Evolutionary conservation across 2,113 vertebrate species (phyloP).

Genomic region (Cranoglanis bouderius): DNA sequence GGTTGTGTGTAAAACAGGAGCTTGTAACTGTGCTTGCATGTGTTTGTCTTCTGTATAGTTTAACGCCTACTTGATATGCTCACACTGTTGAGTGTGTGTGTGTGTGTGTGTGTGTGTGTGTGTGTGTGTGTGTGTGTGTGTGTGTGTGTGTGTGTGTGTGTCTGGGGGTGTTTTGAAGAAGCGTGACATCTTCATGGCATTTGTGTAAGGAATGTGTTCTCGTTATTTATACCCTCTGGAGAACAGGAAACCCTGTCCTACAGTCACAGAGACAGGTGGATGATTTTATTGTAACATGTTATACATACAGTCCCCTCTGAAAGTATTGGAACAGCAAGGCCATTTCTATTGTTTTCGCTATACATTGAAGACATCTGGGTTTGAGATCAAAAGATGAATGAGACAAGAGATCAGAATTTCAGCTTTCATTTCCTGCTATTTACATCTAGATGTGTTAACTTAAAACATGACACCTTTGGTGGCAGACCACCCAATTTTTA

Average conservation of each 20-base stretch:
- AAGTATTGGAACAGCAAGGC: too few relatives aligned
- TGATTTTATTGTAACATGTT: not conserved
- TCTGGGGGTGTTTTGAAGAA: slow-evolving; percentile 7
- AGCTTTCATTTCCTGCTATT: too few relatives aligned
- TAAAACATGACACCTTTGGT: too few relatives aligned
- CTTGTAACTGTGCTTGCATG: not conserved
- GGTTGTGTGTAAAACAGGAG: not conserved
- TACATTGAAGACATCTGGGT: too few relatives aligned
- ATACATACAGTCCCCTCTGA: not conserved
- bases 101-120: not conserved
- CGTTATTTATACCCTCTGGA: not conserved
- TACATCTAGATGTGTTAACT: too few relatives aligned
- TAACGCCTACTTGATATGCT: not conserved
- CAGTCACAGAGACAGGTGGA: not conserved
- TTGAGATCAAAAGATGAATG: too few relatives aligned
- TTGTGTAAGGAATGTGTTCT: not conserved
- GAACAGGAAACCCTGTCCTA: not conserved
- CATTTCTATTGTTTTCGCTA: too few relatives aligned
- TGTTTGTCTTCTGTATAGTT: not conserved
- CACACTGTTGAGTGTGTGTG: not conserved
- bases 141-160: not conserved
- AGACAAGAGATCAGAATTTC: too few relatives aligned
- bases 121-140: not conserved
- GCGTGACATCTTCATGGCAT: not conserved
- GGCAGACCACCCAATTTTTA: too few relatives aligned